Evolutionary conservation across 2,113 vertebrate genomes (phyloP), one percentile per base, ranked within the genome.

Genomic region (Boleophthalmus pectinirostris): DNA sequence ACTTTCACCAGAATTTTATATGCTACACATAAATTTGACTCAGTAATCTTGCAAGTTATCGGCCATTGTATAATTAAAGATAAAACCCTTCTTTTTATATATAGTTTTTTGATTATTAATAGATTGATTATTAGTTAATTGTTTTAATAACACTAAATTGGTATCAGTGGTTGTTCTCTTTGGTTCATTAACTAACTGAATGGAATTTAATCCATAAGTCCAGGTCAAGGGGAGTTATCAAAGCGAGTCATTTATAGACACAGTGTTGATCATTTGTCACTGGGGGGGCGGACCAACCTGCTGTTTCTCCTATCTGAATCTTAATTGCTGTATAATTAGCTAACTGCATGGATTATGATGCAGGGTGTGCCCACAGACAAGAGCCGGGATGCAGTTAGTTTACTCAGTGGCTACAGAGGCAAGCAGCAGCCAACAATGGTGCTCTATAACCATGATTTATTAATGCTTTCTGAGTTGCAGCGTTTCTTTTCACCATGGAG

Each of bases 381-480:
- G 73, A 76, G 69, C 15, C 23, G 75, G 84, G 80, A 80, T 82
- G 75, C 70, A 81, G 80, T 88, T 87, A 81, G 80, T 88, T 88
- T 83, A 86, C 85, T 82, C 73, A 65, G 72, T 77, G 66, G 81
- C 78, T 82, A 83, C 66, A 20, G 80, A 73, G 80, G 84, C 70
- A 87, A 76, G 76, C 82, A 69, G 86, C 78, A 77, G 79, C 87
- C 80, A 83, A 78, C 80, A 83, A 78, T 81, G 82, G 79, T 80
- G 86, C 85, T 85, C 88, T 78, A 81, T 93, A 91, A 93, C 92
- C 89, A 82, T 92, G 92, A 94, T 94, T 93, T 92, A 94, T 94
- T 90, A 92, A 91, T 83, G 65, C 77, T 80, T 80, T 73, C 82
- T 66, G 71, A 82, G 80, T 89, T 66, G 84, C 85, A 86, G 87